Evolutionary conservation across 2,113 vertebrate genomes (phyloP).

Genomic region (Cynopterus brachyotis): DNA sequence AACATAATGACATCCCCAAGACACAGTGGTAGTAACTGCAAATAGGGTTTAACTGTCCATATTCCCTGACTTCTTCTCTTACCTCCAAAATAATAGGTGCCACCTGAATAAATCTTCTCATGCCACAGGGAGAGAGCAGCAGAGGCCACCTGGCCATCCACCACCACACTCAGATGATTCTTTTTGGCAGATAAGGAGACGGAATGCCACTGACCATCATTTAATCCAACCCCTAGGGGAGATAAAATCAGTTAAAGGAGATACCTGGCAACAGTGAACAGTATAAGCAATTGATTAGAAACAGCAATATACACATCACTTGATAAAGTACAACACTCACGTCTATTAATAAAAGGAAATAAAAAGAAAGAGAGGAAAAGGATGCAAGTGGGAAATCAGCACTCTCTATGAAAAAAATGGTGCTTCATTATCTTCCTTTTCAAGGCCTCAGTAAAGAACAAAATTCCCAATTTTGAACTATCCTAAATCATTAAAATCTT

Average conservation of each 20-base stretch:
- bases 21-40: background rate
- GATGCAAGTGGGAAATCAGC: background rate
- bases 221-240: slow-evolving; percentile 86
- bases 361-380: background rate
- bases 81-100: slow-evolving; percentile 92
- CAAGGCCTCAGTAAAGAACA: background rate
- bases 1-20: background rate
- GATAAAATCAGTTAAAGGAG: background rate
- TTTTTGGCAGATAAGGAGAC: slow-evolving; percentile 85
- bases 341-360: background rate
- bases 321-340: background rate
- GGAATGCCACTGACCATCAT: slow-evolving; percentile 95
- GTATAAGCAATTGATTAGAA: background rate
- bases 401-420: background rate
- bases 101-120: slow-evolving; percentile 82
- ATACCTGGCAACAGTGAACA: background rate
- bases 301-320: background rate
- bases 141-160: slow-evolving; percentile 85
- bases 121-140: slow-evolving; percentile 77
- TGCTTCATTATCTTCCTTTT: background rate
- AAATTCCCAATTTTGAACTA: background rate
- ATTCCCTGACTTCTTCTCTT: slow-evolving; percentile 12
- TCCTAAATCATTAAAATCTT: background rate
- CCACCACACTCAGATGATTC: slow-evolving; percentile 85
- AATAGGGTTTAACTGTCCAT: background rate